Conservation (phyloP, 35 echinoderm and acorn worm genomes). For the Ophiothrix spiculata region DNA sequence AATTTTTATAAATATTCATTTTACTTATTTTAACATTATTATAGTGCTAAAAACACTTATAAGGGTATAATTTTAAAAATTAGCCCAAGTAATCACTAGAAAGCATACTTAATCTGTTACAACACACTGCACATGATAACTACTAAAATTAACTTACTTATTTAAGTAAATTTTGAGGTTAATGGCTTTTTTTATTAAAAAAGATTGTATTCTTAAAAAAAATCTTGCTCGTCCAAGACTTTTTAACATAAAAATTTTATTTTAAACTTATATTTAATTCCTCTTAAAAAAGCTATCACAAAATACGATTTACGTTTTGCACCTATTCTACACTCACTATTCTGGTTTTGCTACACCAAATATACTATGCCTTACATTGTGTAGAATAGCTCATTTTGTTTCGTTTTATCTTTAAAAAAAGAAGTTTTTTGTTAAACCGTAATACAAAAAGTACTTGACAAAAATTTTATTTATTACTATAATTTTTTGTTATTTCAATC, state of each 20-base stretch:
- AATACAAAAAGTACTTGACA: conserved; percentile 60
- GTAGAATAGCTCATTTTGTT: conserved; percentile 40
- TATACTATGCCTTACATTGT: neutral
- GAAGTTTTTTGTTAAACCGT: conserved; percentile 56
- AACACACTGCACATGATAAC: neutral
- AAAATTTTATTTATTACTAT: conserved; percentile 27
- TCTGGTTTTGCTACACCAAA: conserved; percentile 42
- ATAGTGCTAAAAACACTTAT: neutral
- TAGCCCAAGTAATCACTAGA: neutral
- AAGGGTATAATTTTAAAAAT: neutral
- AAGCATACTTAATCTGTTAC: neutral
- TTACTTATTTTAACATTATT: conserved; percentile 39
- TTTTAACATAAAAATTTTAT: neutral
- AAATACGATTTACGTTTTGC: conserved; percentile 54
- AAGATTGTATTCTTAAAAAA: neutral
- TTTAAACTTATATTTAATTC: conserved; percentile 45
- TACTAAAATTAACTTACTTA: neutral
- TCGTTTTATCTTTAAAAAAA: too few relatives aligned
- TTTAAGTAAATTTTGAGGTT: neutral
- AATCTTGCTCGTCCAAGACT: neutral
- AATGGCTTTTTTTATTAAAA: neutral
- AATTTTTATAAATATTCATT: neutral
- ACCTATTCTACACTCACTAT: conserved; percentile 37
- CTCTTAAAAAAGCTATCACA: conserved; percentile 51
- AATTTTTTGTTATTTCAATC: conserved; percentile 42